Evolutionary conservation across 2,797 vertebrate species (phyloP).

Genomic region (Prunella strophiata): DNA sequence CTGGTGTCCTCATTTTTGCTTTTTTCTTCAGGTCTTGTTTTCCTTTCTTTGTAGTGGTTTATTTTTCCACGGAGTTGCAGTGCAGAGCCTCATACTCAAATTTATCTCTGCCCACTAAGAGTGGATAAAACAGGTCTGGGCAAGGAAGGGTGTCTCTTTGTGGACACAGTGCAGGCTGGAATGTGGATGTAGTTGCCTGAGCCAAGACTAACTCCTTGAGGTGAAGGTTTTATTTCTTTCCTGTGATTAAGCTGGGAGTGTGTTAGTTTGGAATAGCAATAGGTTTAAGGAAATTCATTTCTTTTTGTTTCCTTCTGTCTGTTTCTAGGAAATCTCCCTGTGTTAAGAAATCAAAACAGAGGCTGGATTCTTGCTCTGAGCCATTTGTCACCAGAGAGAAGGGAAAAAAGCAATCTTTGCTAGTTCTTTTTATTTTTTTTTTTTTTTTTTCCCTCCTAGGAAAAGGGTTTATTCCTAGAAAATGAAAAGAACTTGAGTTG

Average conservation of each 20-base stretch:
- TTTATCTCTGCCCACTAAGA: not conserved
- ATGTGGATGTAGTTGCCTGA: conserved; percentile 25
- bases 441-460: not conserved
- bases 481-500: not conserved
- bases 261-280: not conserved
- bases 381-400: not conserved
- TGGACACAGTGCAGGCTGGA: conserved; percentile 7
- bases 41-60: not conserved
- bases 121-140: not conserved
- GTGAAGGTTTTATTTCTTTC: conserved; percentile 50
- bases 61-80: not conserved
- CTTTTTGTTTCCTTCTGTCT: not conserved
- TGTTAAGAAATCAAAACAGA: not conserved
- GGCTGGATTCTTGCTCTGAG: not conserved
- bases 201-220: conserved; percentile 39
- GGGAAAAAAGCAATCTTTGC: not conserved
- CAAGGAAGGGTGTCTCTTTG: conserved; percentile 15
- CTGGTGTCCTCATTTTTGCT: not conserved
- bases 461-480: not conserved
- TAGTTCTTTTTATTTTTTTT: not conserved
- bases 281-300: not conserved
- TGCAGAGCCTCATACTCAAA: not conserved
- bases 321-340: not conserved
- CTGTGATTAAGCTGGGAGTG: conserved; percentile 19
- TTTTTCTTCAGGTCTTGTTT: not conserved